Evolutionary conservation across 2,888 invertebrate species (phyloP), one percentile per base, ranked within the genome.

Genomic region (Catocala nupta): DNA sequence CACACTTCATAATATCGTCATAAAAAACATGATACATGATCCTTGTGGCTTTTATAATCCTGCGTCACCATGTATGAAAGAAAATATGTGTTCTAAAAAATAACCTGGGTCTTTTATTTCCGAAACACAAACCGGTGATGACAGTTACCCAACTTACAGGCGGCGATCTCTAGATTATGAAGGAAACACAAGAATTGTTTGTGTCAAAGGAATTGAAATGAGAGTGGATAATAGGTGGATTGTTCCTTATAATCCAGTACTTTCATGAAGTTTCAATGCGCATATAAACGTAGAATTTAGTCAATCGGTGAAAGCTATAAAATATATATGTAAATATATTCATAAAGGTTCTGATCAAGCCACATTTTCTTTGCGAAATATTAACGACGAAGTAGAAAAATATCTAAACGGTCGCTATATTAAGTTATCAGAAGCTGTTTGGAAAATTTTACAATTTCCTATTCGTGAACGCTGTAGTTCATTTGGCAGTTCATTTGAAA

Each of bases 51-150:
- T 13, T 44, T 50, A 62, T 11, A 71, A 71, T 42, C 25, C 42
- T 10, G n/a, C 56, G 8, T 54, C 72, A 60, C 67, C 67, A 47
- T 70, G 70, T 34, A 74, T 77, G 76, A 63, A 73, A 25, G n/a
- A n/a, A n/a, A n/a, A n/a, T n/a, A n/a, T n/a, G n/a, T n/a, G n/a
- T n/a, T n/a, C n/a, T n/a, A n/a, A n/a, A n/a, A n/a, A n/a, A n/a
- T n/a, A n/a, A n/a, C n/a, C n/a, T n/a, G n/a, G n/a, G 61, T 6
- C 34, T 49, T 73, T 80, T 56, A 61, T 74, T 33, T 53, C 50
- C 11, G 80, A 84, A 51, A 87, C 83, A 10, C 67, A 75, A 50
- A 85, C 82, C 13, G 80, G 79, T 9, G 72, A 73, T 42, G 82
- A 87, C 13, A 50, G 57, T 10, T 50, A 50, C 5, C 50, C 50